These are phyloP conservation scores for Mormoops blainvillei DNA, from an alignment of 2,113 vertebrate species.

Conservation along the genomic window DNA sequence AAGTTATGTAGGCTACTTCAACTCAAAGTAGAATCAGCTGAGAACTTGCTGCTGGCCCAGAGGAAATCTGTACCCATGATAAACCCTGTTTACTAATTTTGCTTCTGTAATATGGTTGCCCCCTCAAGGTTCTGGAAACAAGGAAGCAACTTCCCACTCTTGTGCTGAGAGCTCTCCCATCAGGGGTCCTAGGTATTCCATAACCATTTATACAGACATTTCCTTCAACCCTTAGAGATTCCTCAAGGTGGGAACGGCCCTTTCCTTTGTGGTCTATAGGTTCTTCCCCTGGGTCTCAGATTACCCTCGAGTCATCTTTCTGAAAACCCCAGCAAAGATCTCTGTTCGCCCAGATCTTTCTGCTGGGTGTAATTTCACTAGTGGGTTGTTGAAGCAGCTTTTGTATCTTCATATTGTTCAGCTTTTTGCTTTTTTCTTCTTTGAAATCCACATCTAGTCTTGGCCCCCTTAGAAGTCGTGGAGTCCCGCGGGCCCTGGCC, in stretches of 20 bases:
- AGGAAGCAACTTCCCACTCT: not conserved
- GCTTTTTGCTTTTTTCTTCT: not conserved
- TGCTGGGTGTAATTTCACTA: not conserved
- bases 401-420: not conserved
- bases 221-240: not conserved
- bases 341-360: not conserved
- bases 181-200: not conserved
- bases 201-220: not conserved
- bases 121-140: not conserved
- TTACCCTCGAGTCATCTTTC: not conserved
- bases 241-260: not conserved
- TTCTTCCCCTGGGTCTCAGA: not conserved
- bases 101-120: not conserved
- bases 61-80: not conserved
- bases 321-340: not conserved
- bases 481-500: not conserved
- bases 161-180: not conserved
- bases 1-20: not conserved
- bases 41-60: not conserved
- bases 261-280: not conserved
- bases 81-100: not conserved
- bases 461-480: not conserved
- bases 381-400: not conserved
- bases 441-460: not conserved
- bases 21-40: not conserved